Conservation (phyloP, 2,888 invertebrate species). For the Drepanosiphum platanoidis region DNA sequence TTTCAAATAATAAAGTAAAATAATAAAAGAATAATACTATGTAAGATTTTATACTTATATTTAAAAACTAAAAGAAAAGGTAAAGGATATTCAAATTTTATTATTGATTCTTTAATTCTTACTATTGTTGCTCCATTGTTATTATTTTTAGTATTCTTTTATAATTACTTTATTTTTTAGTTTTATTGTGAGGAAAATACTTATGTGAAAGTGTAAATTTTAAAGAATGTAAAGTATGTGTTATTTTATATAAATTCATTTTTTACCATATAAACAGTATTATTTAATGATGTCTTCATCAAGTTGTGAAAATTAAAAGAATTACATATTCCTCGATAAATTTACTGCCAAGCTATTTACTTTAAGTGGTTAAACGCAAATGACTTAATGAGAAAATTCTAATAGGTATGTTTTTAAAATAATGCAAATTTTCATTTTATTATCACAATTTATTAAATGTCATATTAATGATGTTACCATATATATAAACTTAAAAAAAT, state of each 20-base stretch:
- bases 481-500: too few species aligned
- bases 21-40: background rate
- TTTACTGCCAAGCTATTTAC: background rate
- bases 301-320: constrained; percentile 30
- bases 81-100: constrained; percentile 34
- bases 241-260: constrained; percentile 43
- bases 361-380: background rate
- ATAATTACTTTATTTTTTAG: constrained; percentile 52
- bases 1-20: constrained; percentile 12
- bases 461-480: too few species aligned
- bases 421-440: background rate
- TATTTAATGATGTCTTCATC: constrained; percentile 44
- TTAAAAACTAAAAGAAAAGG: constrained; percentile 2
- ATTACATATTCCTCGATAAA: constrained; percentile 13
- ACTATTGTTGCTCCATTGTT: constrained; percentile 48
- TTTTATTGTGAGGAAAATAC: background rate
- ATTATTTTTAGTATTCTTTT: constrained; percentile 41
- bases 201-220: constrained; percentile 19
- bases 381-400: background rate
- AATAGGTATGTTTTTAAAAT: constrained; percentile 6
- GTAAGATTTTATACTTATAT: constrained; percentile 29
- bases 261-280: constrained; percentile 12
- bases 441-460: background rate
- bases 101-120: constrained; percentile 11
- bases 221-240: constrained; percentile 22